Base-by-base conservation (phyloP, 2,888 invertebrate genomes). In the Ophraella communa region DNA sequence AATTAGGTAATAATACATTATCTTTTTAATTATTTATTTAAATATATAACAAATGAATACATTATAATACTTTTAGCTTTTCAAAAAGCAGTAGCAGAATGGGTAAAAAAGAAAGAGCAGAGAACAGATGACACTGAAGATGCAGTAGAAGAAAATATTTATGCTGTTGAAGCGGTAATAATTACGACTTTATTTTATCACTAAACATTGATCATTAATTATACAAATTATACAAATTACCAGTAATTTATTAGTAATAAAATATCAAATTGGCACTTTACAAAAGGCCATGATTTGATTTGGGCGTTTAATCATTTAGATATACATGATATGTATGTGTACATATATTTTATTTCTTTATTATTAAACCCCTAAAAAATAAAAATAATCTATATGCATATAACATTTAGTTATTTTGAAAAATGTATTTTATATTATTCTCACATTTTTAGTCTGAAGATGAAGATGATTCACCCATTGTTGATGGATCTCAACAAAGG, bases 91-190 rank as follows among this genome's bases (percentile, higher is more conserved):
- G 86, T 93, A 1, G 84, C 85, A 4, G 91, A 92, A 72, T 96
- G 94, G 94, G 89, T 89, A 73, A 85, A 82, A 42, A 87, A 87
- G 68, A 87, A 88, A 82, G 72, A 87, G 84, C 72, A 86, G 85
- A 74, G 84, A 84, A 65, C 86, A 86, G 76, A 83, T 83, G 69
- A 66, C 18, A 79, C 82, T 69, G 83, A 86, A 65, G 84, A 86
- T 76, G 87, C 88, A 10, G 90, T 91, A 73, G 90, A 91, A 71
- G 89, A 89, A 72, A 86, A 91, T 74, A 91, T 92, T 66, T 92
- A 92, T 76, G 88, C 88, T 66, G 84, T 85, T 74, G 87, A 83
- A 77, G 87, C 68, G 74, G 83, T 83, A 69, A 64, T 63, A 66
- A 65, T 57, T 20, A 10, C 4, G 30, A 21, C 4, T 7, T 23